phyloP scores from a whole-genome alignment of 2,113 vertebrate genomes.

The Chionis minor region DNA sequence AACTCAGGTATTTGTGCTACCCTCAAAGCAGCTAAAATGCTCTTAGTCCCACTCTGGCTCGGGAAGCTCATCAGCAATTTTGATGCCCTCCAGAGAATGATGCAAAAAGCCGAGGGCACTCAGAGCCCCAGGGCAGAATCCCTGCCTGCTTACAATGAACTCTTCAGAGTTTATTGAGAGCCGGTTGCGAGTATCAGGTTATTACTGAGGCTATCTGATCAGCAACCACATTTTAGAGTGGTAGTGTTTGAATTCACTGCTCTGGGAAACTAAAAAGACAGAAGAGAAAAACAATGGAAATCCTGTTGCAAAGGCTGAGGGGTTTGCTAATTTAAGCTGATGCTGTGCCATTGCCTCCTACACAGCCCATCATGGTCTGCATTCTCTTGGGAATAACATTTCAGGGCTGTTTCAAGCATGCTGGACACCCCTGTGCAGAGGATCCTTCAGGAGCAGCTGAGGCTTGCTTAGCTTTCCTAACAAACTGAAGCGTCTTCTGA shows the following conservation, averaged over 20 bases:
- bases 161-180: neutral
- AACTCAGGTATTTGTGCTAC: neutral
- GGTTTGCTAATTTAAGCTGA: neutral
- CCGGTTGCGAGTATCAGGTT: neutral
- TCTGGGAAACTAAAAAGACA: neutral
- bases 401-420: neutral
- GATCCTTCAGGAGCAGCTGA: neutral
- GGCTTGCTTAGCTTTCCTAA: neutral
- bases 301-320: neutral
- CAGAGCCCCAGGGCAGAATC: neutral
- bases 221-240: neutral
- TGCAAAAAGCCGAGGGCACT: neutral
- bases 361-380: neutral
- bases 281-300: neutral
- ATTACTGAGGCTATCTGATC: neutral
- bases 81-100: neutral
- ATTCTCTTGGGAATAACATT: neutral
- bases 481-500: neutral
- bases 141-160: neutral
- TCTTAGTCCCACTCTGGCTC: neutral
- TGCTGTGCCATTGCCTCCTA: neutral
- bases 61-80: neutral
- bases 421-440: neutral
- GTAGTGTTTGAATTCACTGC: neutral
- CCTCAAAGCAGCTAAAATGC: neutral